Evolutionary conservation across 2,113 vertebrate genomes (phyloP), one percentile per base, ranked within the genome.

Genomic region (Trematomus loennbergii): DNA sequence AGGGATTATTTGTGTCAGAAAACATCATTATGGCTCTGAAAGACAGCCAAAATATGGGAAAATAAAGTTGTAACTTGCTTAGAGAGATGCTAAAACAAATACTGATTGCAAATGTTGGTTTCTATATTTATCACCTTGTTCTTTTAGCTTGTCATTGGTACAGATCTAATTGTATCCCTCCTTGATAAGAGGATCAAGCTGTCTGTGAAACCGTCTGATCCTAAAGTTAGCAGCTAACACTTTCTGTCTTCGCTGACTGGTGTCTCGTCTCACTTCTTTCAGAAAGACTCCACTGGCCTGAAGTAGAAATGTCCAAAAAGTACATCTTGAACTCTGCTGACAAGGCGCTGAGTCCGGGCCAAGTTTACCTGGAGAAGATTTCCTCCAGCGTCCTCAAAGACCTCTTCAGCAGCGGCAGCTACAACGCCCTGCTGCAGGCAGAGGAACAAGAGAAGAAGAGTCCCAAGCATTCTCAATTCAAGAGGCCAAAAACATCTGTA

Each of bases 231-330:
- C 40, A 55, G n/a, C 46, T 22, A 17, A 53, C 48, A 65, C 45
- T 54, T 57, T 76, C 57, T 65, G 0, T 68, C 29, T 7, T 55
- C 17, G 2, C n/a, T 78, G 16, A 43, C 54, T 33, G 46, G 11
- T 69, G 5, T 59, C 20, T 60, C 15, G 5, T 77, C 13, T 71
- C 53, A 9, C 52, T 53, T 77, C 18, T 84, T 79, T 79, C 72
- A 99, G 97, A 98, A 91, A 94, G 93, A 68, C 96, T 98, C 89
- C 96, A 95, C 82, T 97, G 96, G 97, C 97, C 96, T 57, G 91
- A 98, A 66, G 92, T 94, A 72, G 97, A 99, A 83, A 92, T 96
- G 89, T 94, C 97, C 45, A 96, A 94, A 89, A 97, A 96, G 92
- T 95, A 94, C 6, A 1, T 97, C 60, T 84, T 97, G 78, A 96